Conservation (phyloP, 2,888 invertebrate genomes). For the Drosophila testacea region DNA sequence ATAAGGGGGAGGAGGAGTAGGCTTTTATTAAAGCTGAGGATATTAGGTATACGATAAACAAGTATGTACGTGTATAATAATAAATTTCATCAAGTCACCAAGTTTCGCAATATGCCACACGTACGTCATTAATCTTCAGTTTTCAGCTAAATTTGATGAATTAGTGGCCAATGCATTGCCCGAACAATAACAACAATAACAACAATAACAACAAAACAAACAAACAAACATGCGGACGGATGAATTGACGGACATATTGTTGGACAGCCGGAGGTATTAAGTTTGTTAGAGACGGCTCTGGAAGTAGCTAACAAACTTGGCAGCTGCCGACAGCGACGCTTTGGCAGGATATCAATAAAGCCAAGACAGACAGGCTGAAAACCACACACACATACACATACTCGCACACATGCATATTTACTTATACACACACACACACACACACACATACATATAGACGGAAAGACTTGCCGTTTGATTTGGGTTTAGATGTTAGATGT, state of each 20-base stretch:
- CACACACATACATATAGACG: too few relatives aligned
- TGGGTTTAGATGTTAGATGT: not conserved
- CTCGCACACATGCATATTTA: too few relatives aligned
- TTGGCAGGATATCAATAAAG: conserved; percentile 73
- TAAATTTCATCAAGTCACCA: conserved; percentile 80
- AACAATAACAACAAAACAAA: conserved; percentile 8
- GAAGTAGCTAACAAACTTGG: conserved; percentile 55
- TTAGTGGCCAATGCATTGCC: conserved; percentile 74
- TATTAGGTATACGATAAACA: not conserved
- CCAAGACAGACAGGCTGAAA: conserved; percentile 56
- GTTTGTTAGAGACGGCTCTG: conserved; percentile 51
- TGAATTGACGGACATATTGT: too few relatives aligned
- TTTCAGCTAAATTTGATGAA: conserved; percentile 79
- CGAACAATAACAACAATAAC: conserved; percentile 49
- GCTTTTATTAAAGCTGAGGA: conserved; percentile 38
- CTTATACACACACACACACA: too few relatives aligned
- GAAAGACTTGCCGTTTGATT: too few relatives aligned
- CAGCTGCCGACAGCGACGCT: conserved; percentile 69
- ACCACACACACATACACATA: conserved; percentile 46
- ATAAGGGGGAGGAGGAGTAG: not conserved
- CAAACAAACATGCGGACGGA: conserved; percentile 34
- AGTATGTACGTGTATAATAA: conserved; percentile 49
- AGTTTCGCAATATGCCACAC: conserved; percentile 79
- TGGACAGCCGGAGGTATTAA: conserved; percentile 62
- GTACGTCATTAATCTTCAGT: conserved; percentile 73